Base-by-base conservation (phyloP, 2,888 invertebrate species). In the Caenorhabditis sp. region DNA sequence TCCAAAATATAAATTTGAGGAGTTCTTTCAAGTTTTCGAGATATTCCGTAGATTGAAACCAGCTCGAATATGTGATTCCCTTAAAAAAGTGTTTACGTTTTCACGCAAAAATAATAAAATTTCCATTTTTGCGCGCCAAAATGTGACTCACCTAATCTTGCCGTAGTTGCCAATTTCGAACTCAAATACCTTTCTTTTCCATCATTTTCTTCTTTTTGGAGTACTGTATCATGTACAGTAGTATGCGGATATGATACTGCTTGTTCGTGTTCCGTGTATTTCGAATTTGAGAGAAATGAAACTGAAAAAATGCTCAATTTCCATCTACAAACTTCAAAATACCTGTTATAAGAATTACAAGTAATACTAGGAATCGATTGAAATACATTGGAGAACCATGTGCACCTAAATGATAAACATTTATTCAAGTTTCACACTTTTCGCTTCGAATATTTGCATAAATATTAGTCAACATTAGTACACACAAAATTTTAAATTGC, bases 51-150 rank as follows among this genome's bases (percentile, higher is more conserved):
- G 12, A 70, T 50, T 8, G 69, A 65, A 0, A 55, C 65, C 6
- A 70, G 12, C 36, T 70, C 69, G 26, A 65, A 70, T 17, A 70
- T 66, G 49, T 70, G 69, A 58, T 70, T 70, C 1, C 65, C 69
- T 69, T 54, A 27, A 66, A 51, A 1, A 14, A 24, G 21, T 36
- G 19, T 10, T 37, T 19, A 57, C 1, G 1, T 23, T 43, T 43
- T 36, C 4, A 8, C 17, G 19, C 23, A 19, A 21, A 19, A 19
- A 21, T 50, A 17, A 19, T 17, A 1, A 19, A 17, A 14, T n/a
- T n/a, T n/a, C n/a, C n/a, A n/a, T n/a, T n/a, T n/a, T n/a, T n/a
- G n/a, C n/a, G n/a, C n/a, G n/a, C n/a, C n/a, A n/a, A n/a, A 24
- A 37, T 0, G n/a, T 8, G 3, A 19, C 26, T 31, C 23, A 69